A percentile compares a stretch with the other conserved stretches of the same genome.
These are phyloP conservation scores for Sebastiscus tertius DNA, from an alignment of 2,797 vertebrate species.

Conservation along the genomic window DNA sequence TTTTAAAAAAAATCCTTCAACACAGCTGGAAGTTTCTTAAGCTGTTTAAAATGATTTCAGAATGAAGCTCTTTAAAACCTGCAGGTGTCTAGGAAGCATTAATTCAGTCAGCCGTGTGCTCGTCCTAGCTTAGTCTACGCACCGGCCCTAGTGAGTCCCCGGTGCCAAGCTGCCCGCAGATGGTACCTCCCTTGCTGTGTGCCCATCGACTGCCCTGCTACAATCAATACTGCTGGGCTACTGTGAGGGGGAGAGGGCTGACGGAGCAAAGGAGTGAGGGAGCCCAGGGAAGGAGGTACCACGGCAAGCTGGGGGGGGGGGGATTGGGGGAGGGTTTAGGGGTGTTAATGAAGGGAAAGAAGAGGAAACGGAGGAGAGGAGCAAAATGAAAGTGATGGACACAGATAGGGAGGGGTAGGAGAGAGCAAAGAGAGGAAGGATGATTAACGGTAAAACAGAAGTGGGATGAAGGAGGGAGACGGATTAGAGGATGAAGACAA, in stretches of 20 bases:
- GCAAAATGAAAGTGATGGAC: constrained; percentile 26
- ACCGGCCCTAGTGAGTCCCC: constrained; percentile 4
- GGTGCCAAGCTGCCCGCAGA: constrained; percentile 44
- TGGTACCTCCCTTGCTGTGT: constrained; percentile 34
- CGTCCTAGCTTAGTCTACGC: constrained; percentile 30
- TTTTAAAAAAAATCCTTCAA: constrained; percentile 10
- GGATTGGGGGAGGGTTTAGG: neutral
- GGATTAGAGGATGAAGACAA: neutral
- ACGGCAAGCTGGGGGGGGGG: no score
- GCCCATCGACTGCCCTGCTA: constrained; percentile 26
- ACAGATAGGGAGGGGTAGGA: constrained; percentile 9
- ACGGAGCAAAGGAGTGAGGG: neutral
- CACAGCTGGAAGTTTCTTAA: neutral
- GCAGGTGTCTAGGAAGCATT: constrained; percentile 42
- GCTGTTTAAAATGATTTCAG: constrained; percentile 37
- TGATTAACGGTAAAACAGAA: constrained; percentile 22
- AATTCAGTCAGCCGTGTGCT: constrained; percentile 25
- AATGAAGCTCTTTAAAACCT: constrained; percentile 36
- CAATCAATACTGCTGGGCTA: constrained; percentile 41
- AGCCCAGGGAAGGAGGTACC: neutral
- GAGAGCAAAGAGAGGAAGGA: constrained; percentile 6
- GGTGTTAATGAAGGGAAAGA: constrained; percentile 7
- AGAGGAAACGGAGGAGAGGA: neutral
- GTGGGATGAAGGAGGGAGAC: constrained; percentile 1
- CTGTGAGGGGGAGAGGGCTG: constrained; percentile 8